Conservation (phyloP, 2,797 vertebrate species). For the Esox masquinongy region DNA sequence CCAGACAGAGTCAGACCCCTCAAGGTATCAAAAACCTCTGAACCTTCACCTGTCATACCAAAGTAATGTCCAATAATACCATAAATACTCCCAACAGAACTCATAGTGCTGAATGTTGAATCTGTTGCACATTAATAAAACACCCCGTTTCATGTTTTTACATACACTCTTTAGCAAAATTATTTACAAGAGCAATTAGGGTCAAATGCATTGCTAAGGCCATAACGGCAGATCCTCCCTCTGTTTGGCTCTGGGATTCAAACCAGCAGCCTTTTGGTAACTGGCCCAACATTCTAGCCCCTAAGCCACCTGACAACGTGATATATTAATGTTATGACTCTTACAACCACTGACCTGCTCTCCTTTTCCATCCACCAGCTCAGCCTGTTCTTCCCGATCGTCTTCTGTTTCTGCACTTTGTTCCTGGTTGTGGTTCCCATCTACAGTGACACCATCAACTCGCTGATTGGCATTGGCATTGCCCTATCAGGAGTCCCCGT, state of each 20-base stretch:
- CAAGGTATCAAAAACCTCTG: constrained; percentile 72
- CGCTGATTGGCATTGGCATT: constrained; percentile 87
- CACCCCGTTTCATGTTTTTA: not conserved
- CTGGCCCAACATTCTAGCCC: too few relatives aligned
- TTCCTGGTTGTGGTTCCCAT: constrained; percentile 92
- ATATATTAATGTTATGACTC: too few relatives aligned
- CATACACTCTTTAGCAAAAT: not conserved
- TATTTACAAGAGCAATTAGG: too few relatives aligned
- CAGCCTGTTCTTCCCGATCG: constrained; percentile 84
- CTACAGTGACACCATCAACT: constrained; percentile 89
- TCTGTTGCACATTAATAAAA: not conserved
- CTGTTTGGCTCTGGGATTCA: too few relatives aligned
- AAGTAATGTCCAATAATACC: too few relatives aligned
- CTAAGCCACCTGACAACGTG: too few relatives aligned
- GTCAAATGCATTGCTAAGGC: too few relatives aligned
- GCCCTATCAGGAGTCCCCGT: constrained; percentile 88
- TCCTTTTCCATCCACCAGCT: constrained; percentile 67
- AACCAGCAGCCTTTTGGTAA: too few relatives aligned
- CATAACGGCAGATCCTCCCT: not conserved
- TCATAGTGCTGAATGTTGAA: not conserved
- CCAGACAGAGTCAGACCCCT: constrained; percentile 82
- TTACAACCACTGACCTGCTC: not conserved
- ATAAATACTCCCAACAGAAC: too few relatives aligned
- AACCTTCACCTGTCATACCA: not conserved
- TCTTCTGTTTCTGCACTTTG: constrained; percentile 88